Base-by-base conservation (phyloP, 2,888 invertebrate species). In the Eledona agricola region DNA sequence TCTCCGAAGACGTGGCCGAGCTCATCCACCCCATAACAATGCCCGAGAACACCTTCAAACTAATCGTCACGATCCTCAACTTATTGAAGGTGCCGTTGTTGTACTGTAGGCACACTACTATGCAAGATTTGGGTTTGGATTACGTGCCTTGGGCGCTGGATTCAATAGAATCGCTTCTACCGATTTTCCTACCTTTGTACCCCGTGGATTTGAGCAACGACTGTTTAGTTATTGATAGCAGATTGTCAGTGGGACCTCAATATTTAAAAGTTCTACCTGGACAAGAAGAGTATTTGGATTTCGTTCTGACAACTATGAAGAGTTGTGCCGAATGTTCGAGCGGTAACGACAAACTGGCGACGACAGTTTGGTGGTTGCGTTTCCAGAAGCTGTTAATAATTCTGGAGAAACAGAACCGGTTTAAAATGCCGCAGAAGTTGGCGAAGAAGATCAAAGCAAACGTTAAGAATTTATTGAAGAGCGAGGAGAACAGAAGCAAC, bases 11-110 rank as follows among this genome's bases (percentile, higher is more conserved):
- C 66, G 81, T 85, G 4, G 78, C 82, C 1, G 85, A 85, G 63
- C 82, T 88, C 69, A 83, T 90, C 58, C 87, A 84, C 74, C 88
- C 90, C 2, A 77, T 86, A 29, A 79, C 83, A 23, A 79, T 80
- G 32, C 76, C 77, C 3, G 78, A 77, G 43, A 83, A 85, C 51
- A 80, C 80, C 19, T 81, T 86, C 67, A 80, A 81, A 65, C 75
- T 89, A 62, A 80, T 83, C 13, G 77, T 82, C 7, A 79, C 82
- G 23, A 79, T 83, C 60, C 76, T 90, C 56, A 72, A 80, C 3
- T 65, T 80, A 13, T 66, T 83, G 59, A 86, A 87, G 77, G 71
- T 85, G 26, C 86, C 86, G 0, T 67, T 86, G 12, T 60, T 84
- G 22, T 82, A 81, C 2, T 76, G 75, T 56, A 62, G 77, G 34